phyloP scores from a whole-genome alignment of 2,888 invertebrate genomes.

The Oasisia sp. region DNA sequence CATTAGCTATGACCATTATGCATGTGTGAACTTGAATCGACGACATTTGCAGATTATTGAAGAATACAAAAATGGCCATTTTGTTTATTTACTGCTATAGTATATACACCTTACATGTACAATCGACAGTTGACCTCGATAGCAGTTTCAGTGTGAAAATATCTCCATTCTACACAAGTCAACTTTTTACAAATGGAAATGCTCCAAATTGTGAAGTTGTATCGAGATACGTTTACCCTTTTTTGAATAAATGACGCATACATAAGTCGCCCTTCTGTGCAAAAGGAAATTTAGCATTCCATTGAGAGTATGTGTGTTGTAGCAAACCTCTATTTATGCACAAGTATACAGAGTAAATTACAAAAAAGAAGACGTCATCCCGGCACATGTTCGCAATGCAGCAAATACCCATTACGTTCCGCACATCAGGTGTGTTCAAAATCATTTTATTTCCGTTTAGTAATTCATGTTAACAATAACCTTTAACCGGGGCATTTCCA shows the following conservation, averaged over 20 bases:
- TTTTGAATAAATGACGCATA: not conserved
- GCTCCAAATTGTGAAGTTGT: too few species aligned
- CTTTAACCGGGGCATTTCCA: not conserved
- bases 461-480: not conserved
- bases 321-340: too few species aligned
- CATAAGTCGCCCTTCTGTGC: not conserved
- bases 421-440: not conserved
- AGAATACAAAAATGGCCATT: not conserved
- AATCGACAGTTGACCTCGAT: too few species aligned
- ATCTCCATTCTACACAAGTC: not conserved
- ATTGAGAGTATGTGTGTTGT: too few species aligned
- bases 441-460: not conserved
- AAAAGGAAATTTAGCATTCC: too few species aligned
- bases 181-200: not conserved
- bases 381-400: too few species aligned
- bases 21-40: not conserved
- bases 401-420: too few species aligned
- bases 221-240: not conserved
- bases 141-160: too few species aligned
- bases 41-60: not conserved
- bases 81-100: not conserved
- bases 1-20: not conserved
- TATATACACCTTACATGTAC: too few species aligned
- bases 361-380: too few species aligned
- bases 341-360: too few species aligned